These are phyloP conservation scores for Oreocharis arfaki DNA, from an alignment of 2,113 vertebrate species.

Conservation along the genomic window DNA sequence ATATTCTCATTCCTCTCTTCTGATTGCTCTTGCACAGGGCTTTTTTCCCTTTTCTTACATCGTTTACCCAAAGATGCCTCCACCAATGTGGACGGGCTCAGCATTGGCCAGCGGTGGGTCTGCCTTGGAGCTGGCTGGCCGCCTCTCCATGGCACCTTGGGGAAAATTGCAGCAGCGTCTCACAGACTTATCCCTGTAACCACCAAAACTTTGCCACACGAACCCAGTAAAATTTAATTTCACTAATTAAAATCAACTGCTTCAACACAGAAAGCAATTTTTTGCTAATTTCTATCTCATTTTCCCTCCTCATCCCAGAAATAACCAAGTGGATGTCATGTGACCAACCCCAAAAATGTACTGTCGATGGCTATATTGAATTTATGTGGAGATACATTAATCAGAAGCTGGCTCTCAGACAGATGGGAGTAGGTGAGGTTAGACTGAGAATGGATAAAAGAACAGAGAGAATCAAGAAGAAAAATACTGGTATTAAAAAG, in stretches of 20 bases:
- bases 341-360: neutral
- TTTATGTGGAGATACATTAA: neutral
- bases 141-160: fast-evolving
- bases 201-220: neutral
- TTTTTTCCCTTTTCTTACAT: neutral
- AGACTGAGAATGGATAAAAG: neutral
- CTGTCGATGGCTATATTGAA: neutral
- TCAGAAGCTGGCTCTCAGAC: neutral
- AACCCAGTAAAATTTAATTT: neutral
- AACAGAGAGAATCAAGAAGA: neutral
- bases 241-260: neutral
- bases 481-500: neutral
- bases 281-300: neutral
- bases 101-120: neutral
- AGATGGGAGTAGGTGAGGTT: neutral
- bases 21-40: neutral
- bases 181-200: neutral
- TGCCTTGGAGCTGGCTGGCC: neutral
- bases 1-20: neutral
- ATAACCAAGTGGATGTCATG: neutral
- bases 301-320: neutral
- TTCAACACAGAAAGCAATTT: neutral
- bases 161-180: neutral
- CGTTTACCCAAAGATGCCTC: neutral
- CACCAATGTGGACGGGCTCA: neutral